Evolutionary conservation across 23 tunicate genomes (phyloP), one percentile per base, ranked within the genome.

Genomic region (Oikopleura dioica): DNA sequence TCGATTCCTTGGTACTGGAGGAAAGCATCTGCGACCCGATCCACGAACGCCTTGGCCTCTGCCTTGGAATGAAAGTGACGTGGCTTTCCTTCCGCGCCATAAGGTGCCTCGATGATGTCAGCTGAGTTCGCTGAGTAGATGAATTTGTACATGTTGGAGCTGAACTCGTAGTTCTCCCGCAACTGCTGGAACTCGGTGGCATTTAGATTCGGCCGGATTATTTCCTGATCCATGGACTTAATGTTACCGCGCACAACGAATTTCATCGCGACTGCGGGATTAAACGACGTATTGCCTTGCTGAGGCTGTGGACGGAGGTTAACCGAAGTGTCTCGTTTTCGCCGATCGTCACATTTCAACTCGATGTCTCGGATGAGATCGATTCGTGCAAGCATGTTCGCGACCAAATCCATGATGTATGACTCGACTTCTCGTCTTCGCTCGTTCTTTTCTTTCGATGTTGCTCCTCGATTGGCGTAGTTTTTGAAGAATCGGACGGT

Each of bases 11-110:
- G 72, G 26, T 63, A 63, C 26, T 63, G 4, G 4, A 63, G 33
- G 26, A 63, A 63, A 2, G 72, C 72, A 28, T 63, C 72, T 23
- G 72, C 26, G 72, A 63, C 72, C 30, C 26, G 30, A 63, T 63
- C 72, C 4, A 63, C 72, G 33, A 63, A 63, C 26, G 16, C 26
- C 26, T 63, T 63, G 29, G 72, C 72, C 33, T 63, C 72, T 23
- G 72, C 26, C 72, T 12, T 23, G 2, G 32, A 16, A 31, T 63
- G 26, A 28, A 63, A 63, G 33, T 63, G 72, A 63, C 72, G 72
- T 28, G 29, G 72, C 26, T 63, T 63, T 2, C 26, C 72, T 4
- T 63, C 33, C 16, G 4, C 72, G 33, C 5, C 2, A 4, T 63
- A 2, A 2, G 26, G 33, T 2, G 2, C 16, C 16, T 63, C 26